Conservation (phyloP, 37 sponge, comb jelly and placozoan genomes). For the Corticium candelabrum region DNA sequence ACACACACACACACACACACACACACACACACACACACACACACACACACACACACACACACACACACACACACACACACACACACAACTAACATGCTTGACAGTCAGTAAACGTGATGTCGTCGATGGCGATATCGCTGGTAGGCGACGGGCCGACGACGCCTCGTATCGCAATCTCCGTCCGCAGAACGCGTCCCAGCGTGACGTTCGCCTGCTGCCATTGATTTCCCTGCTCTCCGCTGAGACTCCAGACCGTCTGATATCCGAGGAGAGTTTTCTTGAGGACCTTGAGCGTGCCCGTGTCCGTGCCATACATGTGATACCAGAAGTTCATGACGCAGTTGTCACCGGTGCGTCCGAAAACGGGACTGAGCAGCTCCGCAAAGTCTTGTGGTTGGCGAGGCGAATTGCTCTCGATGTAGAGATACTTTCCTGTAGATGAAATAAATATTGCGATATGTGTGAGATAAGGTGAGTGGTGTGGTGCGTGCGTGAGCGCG, state of each 20-base stretch:
- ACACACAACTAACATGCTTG: neutral
- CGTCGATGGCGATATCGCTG: slow-evolving; percentile 38
- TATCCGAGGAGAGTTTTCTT: neutral
- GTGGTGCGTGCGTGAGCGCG: too few relatives aligned
- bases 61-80: too few relatives aligned
- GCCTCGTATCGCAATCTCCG: neutral
- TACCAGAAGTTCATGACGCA: slow-evolving; percentile 27
- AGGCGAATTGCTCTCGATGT: slow-evolving; percentile 22
- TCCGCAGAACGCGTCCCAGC: neutral
- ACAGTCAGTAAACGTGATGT: slow-evolving; percentile 23
- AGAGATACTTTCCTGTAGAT: slow-evolving; percentile 23
- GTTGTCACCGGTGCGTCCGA: neutral
- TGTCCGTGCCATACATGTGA: slow-evolving; percentile 36
- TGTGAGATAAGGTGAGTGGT: too few relatives aligned
- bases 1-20: too few relatives aligned
- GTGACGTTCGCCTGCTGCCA: slow-evolving; percentile 26
- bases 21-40: too few relatives aligned
- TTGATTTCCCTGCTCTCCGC: slow-evolving; percentile 30
- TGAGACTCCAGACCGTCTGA: slow-evolving; percentile 7
- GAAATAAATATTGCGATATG: too few relatives aligned
- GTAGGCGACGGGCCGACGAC: slow-evolving; percentile 3
- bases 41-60: too few relatives aligned
- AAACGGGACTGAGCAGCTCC: neutral
- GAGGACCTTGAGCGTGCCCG: slow-evolving; percentile 25
- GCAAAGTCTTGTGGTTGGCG: slow-evolving; percentile 24